Percentiles rank a stretch among this genome's conserved stretches.
These are phyloP conservation scores for Eretmocerus hayati DNA, from an alignment of 2,888 invertebrate genomes.

Conservation along the genomic window DNA sequence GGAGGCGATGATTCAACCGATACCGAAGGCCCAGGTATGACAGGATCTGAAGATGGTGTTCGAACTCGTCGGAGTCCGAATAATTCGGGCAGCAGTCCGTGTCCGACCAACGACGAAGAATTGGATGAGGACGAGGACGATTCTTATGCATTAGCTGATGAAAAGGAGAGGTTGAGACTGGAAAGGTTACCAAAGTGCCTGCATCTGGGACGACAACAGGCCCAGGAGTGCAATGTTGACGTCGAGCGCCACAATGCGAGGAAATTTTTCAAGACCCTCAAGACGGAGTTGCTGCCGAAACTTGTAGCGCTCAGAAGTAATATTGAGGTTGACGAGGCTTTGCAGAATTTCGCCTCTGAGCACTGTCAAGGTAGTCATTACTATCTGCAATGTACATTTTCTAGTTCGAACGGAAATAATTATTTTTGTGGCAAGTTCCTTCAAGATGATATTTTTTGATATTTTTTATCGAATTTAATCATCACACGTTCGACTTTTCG, in stretches of 20 bases:
- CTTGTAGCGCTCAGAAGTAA: conserved; percentile 69
- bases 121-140: conserved; percentile 4
- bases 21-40: conserved; percentile 41
- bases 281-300: conserved; percentile 68
- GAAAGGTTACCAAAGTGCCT: conserved; percentile 55
- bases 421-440: not conserved
- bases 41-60: conserved; percentile 40
- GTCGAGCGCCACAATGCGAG: conserved; percentile 81
- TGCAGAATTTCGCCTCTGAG: conserved; percentile 87
- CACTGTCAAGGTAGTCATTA: conserved; percentile 78
- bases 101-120: not conserved
- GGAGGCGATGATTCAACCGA: conserved; percentile 43
- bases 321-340: conserved; percentile 82
- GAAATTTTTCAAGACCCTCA: conserved; percentile 72
- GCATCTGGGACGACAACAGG: conserved; percentile 47
- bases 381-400: conserved; percentile 42
- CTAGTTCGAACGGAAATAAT: too few relatives aligned
- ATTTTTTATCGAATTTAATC: too few relatives aligned
- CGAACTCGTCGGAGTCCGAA: too few relatives aligned
- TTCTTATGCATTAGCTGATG: conserved; percentile 42
- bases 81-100: conserved; percentile 22
- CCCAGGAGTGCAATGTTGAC: conserved; percentile 67
- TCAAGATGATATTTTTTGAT: not conserved
- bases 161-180: conserved; percentile 46
- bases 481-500: too few relatives aligned